Percentiles rank a stretch among this genome's conserved stretches.
phyloP scores from a whole-genome alignment of 2,113 vertebrate genomes.

The Myotis brandtii region DNA sequence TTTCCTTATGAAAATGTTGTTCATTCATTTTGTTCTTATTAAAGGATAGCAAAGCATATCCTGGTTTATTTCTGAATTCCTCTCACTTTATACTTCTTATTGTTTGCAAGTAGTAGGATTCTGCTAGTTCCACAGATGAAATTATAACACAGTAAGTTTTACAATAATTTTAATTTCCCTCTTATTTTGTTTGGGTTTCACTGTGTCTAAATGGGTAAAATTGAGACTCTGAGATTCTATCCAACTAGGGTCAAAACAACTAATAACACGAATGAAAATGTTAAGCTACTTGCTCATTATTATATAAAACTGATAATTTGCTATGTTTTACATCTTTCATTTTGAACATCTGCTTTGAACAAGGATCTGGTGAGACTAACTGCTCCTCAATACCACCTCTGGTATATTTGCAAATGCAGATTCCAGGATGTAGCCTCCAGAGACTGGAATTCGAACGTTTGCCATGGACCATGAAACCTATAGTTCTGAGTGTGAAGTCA shows the following conservation, averaged over 20 bases:
- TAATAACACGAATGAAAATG: background rate
- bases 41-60: background rate
- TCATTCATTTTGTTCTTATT: slow-evolving; percentile 5
- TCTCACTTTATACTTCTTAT: background rate
- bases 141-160: background rate
- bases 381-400: background rate
- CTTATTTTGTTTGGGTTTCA: slow-evolving; percentile 6
- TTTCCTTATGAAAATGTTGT: background rate
- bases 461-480: background rate
- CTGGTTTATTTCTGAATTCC: background rate
- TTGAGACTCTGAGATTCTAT: background rate
- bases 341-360: background rate
- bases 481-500: background rate
- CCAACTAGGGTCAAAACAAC: background rate
- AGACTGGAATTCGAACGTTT: background rate
- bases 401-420: background rate
- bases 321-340: background rate
- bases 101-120: slow-evolving; percentile 28
- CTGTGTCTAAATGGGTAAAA: background rate
- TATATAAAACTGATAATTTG: background rate
- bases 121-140: background rate
- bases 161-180: background rate
- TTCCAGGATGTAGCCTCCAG: background rate
- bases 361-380: background rate
- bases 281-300: background rate